A percentile compares a stretch with the other conserved stretches of the same genome.
These are phyloP conservation scores for Azorinus chamasolen DNA, from an alignment of 2,888 invertebrate genomes.

Conservation along the genomic window DNA sequence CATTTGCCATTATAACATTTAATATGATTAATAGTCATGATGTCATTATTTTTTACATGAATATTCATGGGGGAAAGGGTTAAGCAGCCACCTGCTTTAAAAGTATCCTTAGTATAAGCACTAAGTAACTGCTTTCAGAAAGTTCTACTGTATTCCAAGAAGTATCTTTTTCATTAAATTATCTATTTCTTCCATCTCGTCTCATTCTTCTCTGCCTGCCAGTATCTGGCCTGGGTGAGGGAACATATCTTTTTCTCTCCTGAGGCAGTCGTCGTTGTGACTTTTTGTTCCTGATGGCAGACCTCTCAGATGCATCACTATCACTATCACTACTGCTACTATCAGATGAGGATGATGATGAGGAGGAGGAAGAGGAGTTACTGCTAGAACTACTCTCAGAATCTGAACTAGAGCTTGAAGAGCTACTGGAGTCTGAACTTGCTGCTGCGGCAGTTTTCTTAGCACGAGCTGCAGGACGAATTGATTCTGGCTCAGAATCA, in stretches of 20 bases:
- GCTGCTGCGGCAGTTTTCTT: constrained; percentile 6
- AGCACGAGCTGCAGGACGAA: constrained; percentile 2
- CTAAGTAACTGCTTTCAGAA: no score
- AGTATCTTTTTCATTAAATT: no score
- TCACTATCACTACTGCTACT: constrained; percentile 45
- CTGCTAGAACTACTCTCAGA: constrained; percentile 29
- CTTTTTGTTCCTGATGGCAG: constrained; percentile 55
- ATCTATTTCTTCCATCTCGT: no score
- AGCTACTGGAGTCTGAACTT: constrained; percentile 27
- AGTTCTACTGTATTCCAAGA: no score
- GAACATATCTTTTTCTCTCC: background rate
- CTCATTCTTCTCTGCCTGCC: no score
- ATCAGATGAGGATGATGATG: constrained; percentile 7
- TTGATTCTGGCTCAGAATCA: constrained; percentile 32
- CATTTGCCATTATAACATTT: no score
- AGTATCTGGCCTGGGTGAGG: no score
- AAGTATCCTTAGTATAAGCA: no score
- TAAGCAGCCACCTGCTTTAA: no score
- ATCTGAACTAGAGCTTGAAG: constrained; percentile 41
- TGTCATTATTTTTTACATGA: no score
- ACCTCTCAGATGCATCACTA: constrained; percentile 54
- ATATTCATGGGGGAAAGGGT: no score
- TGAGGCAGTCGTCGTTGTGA: constrained; percentile 25
- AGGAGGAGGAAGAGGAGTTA: constrained; percentile 41
- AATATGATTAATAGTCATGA: no score